Evolutionary conservation across 2,797 vertebrate genomes (phyloP).

Genomic region (Anguilla obscura): DNA sequence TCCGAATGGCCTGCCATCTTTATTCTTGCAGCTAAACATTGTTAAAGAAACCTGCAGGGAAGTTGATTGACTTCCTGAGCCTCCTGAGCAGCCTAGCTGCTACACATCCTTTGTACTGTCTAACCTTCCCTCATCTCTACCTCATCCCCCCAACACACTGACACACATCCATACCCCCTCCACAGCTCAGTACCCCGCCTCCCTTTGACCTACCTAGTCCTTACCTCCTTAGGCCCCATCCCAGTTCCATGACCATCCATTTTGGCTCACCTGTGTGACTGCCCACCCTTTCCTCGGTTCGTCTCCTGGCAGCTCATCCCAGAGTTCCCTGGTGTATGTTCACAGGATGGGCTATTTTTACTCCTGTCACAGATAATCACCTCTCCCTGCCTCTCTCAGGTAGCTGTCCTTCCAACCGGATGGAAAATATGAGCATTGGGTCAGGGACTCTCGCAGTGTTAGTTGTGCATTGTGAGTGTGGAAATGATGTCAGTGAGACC

Average conservation of each 20-base stretch:
- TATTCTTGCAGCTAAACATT: neutral
- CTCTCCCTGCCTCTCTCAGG: neutral
- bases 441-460: neutral
- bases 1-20: neutral
- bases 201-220: neutral
- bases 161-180: neutral
- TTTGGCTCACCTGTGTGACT: neutral
- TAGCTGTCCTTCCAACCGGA: neutral
- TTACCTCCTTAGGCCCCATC: neutral
- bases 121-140: neutral
- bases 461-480: neutral
- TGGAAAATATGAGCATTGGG: neutral
- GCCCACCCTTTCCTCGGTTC: neutral
- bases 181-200: neutral
- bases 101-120: neutral
- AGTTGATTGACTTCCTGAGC: neutral
- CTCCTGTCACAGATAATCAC: conserved; percentile 20
- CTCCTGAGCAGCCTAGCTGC: neutral
- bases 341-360: neutral
- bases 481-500: neutral
- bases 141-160: neutral
- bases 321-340: neutral
- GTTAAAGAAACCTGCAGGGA: neutral
- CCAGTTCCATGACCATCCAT: neutral
- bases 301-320: neutral